These are phyloP conservation scores for Toxonevra muliebris DNA, from an alignment of 2,888 invertebrate genomes.

Conservation along the genomic window DNA sequence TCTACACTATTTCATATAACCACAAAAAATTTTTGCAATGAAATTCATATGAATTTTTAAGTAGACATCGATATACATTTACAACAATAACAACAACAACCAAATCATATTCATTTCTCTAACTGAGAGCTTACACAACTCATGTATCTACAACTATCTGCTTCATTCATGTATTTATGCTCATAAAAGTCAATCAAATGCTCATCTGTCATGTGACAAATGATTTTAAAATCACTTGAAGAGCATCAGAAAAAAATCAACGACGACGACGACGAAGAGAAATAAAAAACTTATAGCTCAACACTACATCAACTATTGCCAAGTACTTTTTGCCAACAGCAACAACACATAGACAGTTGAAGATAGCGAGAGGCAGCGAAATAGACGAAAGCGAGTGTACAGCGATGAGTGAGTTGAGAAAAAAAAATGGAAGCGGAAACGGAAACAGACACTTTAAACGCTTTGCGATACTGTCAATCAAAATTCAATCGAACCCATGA, in stretches of 20 bases:
- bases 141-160: neutral
- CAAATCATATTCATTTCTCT: too few relatives aligned
- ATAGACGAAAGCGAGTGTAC: neutral
- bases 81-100: too few relatives aligned
- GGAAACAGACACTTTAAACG: slow-evolving; percentile 62
- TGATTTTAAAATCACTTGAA: slow-evolving; percentile 59
- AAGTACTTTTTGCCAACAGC: slow-evolving; percentile 1
- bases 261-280: slow-evolving; percentile 5
- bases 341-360: slow-evolving; percentile 4
- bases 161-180: slow-evolving; percentile 42
- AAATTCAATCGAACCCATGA: slow-evolving; percentile 61
- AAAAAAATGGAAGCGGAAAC: slow-evolving; percentile 37
- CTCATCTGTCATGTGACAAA: slow-evolving; percentile 59
- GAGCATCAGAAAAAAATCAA: slow-evolving; percentile 31
- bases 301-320: neutral
- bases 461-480: slow-evolving; percentile 63
- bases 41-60: too few relatives aligned
- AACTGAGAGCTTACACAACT: neutral
- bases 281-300: neutral
- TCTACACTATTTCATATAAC: too few relatives aligned
- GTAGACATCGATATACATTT: too few relatives aligned
- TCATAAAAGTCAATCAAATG: slow-evolving; percentile 55
- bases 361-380: slow-evolving; percentile 26
- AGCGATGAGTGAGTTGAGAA: slow-evolving; percentile 7
- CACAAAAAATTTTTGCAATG: too few relatives aligned